Percentiles rank a stretch among this genome's conserved stretches.
These are phyloP conservation scores for Nipponacmea schrenckii DNA, from an alignment of 2,888 invertebrate species.

Conservation along the genomic window DNA sequence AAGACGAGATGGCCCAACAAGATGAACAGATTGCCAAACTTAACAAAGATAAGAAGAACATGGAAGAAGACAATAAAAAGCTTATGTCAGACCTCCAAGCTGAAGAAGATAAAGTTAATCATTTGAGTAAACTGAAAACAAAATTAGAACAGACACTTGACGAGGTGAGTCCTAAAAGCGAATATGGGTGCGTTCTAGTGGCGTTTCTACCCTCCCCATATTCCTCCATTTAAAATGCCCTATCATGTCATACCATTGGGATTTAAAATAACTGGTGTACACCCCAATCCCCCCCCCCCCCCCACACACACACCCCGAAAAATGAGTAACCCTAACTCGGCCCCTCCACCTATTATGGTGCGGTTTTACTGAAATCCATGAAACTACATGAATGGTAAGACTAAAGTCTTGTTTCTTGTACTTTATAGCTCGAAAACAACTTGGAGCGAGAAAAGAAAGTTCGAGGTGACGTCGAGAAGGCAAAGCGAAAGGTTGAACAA, in stretches of 20 bases:
- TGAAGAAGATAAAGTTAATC: constrained; percentile 98
- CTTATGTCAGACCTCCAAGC: constrained; percentile 72
- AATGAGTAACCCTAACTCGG: too few relatives aligned
- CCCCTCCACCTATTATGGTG: too few relatives aligned
- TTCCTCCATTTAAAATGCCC: too few relatives aligned
- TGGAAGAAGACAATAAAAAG: constrained; percentile 77
- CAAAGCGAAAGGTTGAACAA: constrained; percentile 98
- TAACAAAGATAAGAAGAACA: constrained; percentile 98
- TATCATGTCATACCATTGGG: too few relatives aligned
- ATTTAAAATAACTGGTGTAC: too few relatives aligned
- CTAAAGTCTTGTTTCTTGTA: too few relatives aligned
- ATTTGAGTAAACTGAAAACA: constrained; percentile 98
- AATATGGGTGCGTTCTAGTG: constrained; percentile 67
- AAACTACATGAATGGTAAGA: too few relatives aligned
- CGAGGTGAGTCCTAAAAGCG: constrained; percentile 98
- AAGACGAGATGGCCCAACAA: constrained; percentile 97
- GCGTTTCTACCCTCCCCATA: too few relatives aligned
- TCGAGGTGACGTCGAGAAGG: constrained; percentile 95
- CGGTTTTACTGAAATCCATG: too few relatives aligned
- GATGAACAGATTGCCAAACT: constrained; percentile 98
- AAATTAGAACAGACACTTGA: constrained; percentile 98
- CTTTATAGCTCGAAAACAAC: constrained; percentile 84
- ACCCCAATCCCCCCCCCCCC: too few relatives aligned
- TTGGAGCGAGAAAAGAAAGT: constrained; percentile 99
- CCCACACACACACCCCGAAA: too few relatives aligned